A percentile compares a stretch with the other conserved stretches of the same genome.
Conservation (phyloP, 2,113 vertebrate species). For the Dasypus novemcinctus region DNA sequence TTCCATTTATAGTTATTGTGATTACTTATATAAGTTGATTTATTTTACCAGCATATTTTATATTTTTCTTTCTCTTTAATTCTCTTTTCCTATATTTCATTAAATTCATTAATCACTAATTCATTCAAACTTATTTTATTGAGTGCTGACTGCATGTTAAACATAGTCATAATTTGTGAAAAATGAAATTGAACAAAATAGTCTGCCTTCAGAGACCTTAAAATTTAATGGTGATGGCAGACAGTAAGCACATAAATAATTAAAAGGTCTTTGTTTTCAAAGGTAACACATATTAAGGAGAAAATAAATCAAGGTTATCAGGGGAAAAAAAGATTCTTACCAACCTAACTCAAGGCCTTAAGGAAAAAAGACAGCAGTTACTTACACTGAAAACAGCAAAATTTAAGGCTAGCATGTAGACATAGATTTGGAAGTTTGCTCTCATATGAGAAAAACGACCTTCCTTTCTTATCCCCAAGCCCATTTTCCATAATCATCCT, state of each 20-base stretch:
- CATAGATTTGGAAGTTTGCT: neutral
- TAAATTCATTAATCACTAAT: neutral
- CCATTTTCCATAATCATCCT: neutral
- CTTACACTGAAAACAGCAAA: neutral
- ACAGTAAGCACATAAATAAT: neutral
- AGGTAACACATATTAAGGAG: neutral
- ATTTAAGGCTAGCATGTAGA: neutral
- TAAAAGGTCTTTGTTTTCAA: neutral
- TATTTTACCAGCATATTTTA: neutral
- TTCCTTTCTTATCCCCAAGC: neutral
- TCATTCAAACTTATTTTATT: neutral
- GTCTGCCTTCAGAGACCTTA: neutral
- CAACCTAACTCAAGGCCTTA: neutral
- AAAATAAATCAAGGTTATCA: neutral
- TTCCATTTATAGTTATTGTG: neutral
- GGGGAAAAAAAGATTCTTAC: neutral
- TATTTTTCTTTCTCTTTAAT: neutral
- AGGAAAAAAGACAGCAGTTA: neutral
- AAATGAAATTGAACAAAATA: neutral
- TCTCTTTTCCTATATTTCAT: neutral
- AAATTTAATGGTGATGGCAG: neutral
- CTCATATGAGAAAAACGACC: neutral
- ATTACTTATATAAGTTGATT: neutral
- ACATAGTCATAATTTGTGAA: neutral
- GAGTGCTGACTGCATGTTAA: neutral